These are phyloP conservation scores for Pomacea canaliculata DNA, from an alignment of 2,888 invertebrate genomes.

Conservation along the genomic window DNA sequence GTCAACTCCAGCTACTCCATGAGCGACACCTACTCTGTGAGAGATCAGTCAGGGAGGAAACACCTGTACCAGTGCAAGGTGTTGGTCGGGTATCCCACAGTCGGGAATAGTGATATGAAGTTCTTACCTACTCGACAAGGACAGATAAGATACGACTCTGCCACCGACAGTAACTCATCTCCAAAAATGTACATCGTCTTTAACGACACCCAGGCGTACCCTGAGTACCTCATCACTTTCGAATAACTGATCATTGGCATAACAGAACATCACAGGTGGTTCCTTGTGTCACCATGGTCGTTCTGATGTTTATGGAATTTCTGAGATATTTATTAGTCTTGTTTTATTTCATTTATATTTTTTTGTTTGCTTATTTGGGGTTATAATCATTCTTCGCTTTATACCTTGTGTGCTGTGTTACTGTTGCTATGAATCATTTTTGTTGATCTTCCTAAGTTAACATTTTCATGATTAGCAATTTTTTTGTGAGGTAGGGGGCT, in stretches of 20 bases:
- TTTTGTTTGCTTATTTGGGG: no score
- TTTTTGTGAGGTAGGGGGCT: no score
- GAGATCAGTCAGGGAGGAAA: constrained; percentile 39
- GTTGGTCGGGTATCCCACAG: constrained; percentile 47
- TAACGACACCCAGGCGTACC: constrained; percentile 62
- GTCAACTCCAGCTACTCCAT: constrained; percentile 48
- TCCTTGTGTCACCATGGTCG: no score
- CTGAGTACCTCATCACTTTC: constrained; percentile 58
- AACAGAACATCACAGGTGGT: no score
- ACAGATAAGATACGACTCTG: constrained; percentile 50
- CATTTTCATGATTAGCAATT: no score
- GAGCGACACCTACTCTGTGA: constrained; percentile 37
- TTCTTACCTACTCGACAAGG: constrained; percentile 42
- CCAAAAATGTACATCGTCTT: constrained; percentile 60
- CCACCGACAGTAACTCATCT: constrained; percentile 37
- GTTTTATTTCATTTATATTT: no score
- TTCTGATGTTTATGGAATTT: no score
- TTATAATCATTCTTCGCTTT: no score
- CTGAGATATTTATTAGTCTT: no score
- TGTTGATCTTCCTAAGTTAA: no score
- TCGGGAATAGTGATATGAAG: constrained; percentile 40
- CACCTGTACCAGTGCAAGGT: constrained; percentile 52
- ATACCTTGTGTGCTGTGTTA: no score
- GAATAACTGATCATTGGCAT: background rate
- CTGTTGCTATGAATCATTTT: no score